Conservation (phyloP, 2,888 invertebrate species). For the Euzophera pinguis region DNA sequence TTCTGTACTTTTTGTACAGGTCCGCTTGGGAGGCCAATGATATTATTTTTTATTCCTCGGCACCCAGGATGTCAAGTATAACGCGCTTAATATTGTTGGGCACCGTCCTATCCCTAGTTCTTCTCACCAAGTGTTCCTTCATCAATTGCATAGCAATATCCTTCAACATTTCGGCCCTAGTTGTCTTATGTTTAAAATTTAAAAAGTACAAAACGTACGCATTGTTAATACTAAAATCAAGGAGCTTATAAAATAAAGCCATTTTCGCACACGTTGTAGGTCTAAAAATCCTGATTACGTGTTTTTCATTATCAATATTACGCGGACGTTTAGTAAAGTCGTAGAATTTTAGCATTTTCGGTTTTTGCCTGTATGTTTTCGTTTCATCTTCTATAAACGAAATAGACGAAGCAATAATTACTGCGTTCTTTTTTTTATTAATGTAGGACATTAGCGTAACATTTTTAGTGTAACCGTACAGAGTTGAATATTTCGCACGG, state of each 20-base stretch:
- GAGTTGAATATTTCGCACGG: not conserved
- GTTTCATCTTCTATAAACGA: not conserved
- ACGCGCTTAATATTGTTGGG: not conserved
- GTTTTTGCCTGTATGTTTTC: not conserved
- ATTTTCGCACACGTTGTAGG: not conserved
- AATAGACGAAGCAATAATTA: conserved; percentile 10
- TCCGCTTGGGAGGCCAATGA: no score
- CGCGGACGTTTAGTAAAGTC: not conserved
- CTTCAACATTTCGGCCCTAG: not conserved
- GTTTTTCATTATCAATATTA: not conserved
- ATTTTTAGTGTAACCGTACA: conserved; percentile 14
- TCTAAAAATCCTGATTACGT: not conserved
- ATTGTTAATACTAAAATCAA: not conserved
- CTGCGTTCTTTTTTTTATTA: conserved; percentile 9
- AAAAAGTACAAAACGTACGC: not conserved
- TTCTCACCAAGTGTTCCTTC: not conserved
- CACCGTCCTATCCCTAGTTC: not conserved
- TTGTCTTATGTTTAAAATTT: not conserved
- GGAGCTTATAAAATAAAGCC: conserved; percentile 2
- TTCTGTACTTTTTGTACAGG: no score
- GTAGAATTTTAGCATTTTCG: not conserved
- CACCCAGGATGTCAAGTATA: not conserved
- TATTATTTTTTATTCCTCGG: no score
- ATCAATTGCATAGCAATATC: not conserved
- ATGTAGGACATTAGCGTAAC: conserved; percentile 10